A percentile compares a stretch with the other conserved stretches of the same genome.
These are phyloP conservation scores for Crypturellus undulatus DNA, from an alignment of 2,113 vertebrate genomes.

Conservation along the genomic window DNA sequence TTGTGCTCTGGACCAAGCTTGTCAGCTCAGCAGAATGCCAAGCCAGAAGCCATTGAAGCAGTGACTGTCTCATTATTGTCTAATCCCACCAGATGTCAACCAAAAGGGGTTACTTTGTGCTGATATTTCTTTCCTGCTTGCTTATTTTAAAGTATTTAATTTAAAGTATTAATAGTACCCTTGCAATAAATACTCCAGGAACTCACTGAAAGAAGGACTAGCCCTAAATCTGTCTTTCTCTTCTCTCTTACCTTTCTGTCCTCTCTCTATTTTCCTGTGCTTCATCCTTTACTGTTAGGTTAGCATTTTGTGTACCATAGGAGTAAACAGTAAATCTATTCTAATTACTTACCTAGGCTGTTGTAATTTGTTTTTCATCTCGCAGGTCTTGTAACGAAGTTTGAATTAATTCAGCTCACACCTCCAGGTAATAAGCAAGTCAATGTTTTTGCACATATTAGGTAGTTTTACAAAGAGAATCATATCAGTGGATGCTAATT, in stretches of 20 bases:
- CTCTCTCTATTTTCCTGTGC: background rate
- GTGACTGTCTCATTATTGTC: background rate
- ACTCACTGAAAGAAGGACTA: background rate
- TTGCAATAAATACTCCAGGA: background rate
- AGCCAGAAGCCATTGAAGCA: background rate
- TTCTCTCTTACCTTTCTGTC: background rate
- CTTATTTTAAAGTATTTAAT: background rate
- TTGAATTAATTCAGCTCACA: slow-evolving; percentile 82
- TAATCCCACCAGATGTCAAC: background rate
- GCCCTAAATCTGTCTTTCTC: background rate
- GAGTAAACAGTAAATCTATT: background rate
- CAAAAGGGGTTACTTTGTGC: background rate
- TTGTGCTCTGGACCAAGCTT: background rate
- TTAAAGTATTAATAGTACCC: background rate
- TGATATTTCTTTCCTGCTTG: background rate
- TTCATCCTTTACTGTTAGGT: background rate
- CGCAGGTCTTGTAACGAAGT: slow-evolving; percentile 75
- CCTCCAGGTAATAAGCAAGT: slow-evolving; percentile 76
- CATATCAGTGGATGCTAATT: background rate
- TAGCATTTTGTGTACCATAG: background rate
- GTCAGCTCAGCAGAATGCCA: background rate
- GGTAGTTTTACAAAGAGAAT: background rate
- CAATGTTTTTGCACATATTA: slow-evolving; percentile 11
- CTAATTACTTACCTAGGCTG: background rate
- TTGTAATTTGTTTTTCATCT: slow-evolving; percentile 31